phyloP scores from a whole-genome alignment of 2,888 invertebrate species.

The Eulithis prunata region DNA sequence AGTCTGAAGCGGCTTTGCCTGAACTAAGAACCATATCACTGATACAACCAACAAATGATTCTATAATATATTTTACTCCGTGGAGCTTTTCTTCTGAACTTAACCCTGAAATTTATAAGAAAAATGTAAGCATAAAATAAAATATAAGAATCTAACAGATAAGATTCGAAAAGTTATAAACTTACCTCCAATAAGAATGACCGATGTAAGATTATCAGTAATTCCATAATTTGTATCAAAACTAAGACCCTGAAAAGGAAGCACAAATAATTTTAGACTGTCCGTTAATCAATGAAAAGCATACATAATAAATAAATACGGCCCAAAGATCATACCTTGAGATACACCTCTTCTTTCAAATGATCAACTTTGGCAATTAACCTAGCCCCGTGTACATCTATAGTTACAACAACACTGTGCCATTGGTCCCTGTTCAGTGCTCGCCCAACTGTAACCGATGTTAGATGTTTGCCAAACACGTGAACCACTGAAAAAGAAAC shows the following conservation, averaged over 20 bases:
- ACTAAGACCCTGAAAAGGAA: conserved; percentile 86
- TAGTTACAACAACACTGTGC: conserved; percentile 94
- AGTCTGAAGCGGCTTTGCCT: conserved; percentile 93
- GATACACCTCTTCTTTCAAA: conserved; percentile 90
- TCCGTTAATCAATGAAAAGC: background rate
- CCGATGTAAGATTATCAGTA: conserved; percentile 92
- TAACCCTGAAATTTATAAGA: conserved; percentile 81
- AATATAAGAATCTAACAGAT: no score
- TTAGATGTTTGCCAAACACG: conserved; percentile 94
- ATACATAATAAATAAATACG: conserved; percentile 23
- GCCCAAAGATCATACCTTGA: conserved; percentile 77
- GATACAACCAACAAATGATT: conserved; percentile 96
- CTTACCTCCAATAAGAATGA: conserved; percentile 94
- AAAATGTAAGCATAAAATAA: background rate
- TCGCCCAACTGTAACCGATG: conserved; percentile 92
- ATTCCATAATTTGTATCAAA: conserved; percentile 94
- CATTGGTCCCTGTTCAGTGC: conserved; percentile 95
- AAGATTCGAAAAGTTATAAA: background rate
- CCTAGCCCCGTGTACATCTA: conserved; percentile 93
- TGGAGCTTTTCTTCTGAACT: conserved; percentile 95
- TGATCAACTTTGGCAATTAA: conserved; percentile 94
- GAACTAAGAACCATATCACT: conserved; percentile 94
- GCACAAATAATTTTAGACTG: conserved; percentile 23
- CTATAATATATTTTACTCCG: conserved; percentile 96
- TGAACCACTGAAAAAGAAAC: conserved; percentile 87